Evolutionary conservation across 2,888 invertebrate genomes (phyloP).

Genomic region (Hyalella azteca): DNA sequence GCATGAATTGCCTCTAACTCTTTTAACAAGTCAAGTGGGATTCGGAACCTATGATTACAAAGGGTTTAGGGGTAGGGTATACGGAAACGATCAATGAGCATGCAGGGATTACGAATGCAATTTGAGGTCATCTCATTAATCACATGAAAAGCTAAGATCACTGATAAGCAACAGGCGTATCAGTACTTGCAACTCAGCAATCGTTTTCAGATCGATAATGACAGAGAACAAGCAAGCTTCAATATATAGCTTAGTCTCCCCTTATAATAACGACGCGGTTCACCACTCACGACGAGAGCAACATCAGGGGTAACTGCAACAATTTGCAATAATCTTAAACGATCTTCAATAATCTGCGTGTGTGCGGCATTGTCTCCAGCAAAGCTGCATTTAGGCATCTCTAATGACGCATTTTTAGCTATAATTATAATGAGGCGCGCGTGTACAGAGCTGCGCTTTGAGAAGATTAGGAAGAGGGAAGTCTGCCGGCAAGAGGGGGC

Average conservation of each 20-base stretch:
- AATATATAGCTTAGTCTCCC: not conserved
- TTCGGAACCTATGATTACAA: not conserved
- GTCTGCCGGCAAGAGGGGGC: not conserved
- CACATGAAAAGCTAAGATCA: not conserved
- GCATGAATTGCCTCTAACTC: too few species aligned
- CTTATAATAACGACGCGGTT: not conserved
- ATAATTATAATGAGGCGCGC: conserved; percentile 28
- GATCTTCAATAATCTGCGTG: conserved; percentile 29
- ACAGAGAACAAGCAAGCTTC: not conserved
- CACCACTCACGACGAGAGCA: not conserved
- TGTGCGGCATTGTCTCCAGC: conserved; percentile 23
- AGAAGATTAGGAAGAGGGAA: conserved; percentile 26
- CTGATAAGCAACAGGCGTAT: not conserved
- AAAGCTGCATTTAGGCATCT: conserved; percentile 37
- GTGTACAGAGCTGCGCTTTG: conserved; percentile 3
- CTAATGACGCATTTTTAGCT: conserved; percentile 31
- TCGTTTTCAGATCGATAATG: not conserved
- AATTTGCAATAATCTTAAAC: conserved; percentile 6
- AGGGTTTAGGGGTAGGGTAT: not conserved
- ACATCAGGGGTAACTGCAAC: conserved; percentile 27
- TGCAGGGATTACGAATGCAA: not conserved
- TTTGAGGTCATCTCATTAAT: not conserved
- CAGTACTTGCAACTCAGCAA: not conserved
- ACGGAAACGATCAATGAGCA: not conserved
- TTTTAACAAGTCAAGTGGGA: too few species aligned